phyloP scores from a whole-genome alignment of 2,113 vertebrate genomes.

The Montifringilla adamsi region DNA sequence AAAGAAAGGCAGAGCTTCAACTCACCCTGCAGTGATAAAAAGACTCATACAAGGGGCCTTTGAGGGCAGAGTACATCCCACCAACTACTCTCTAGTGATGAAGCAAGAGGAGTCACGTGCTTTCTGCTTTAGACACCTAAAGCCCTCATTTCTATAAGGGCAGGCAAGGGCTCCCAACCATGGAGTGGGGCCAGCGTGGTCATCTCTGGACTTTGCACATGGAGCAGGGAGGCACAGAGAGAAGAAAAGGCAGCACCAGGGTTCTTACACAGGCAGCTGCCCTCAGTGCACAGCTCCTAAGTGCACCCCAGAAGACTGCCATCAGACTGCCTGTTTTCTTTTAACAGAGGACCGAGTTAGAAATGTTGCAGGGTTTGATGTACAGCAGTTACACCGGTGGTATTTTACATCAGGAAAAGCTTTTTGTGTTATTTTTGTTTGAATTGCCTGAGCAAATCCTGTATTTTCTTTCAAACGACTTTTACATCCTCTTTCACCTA shows the following conservation, averaged over 20 bases:
- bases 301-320: background rate
- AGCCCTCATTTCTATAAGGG: background rate
- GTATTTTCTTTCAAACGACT: background rate
- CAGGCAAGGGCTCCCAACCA: background rate
- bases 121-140: background rate
- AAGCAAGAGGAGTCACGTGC: background rate
- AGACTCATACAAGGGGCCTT: background rate
- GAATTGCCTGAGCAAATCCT: background rate
- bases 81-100: background rate
- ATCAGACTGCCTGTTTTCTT: background rate
- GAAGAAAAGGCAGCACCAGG: background rate
- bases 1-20: background rate
- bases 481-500: background rate
- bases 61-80: background rate
- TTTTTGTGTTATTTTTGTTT: background rate
- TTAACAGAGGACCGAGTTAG: background rate
- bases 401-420: background rate
- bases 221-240: rapidly evolving
- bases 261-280: background rate
- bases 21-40: background rate
- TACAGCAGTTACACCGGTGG: background rate
- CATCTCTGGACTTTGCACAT: rapidly evolving
- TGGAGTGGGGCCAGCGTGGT: rapidly evolving
- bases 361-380: background rate
- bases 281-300: background rate